Evolutionary conservation across 2,888 invertebrate genomes (phyloP).

Genomic region (Cecidostiba fungosa): DNA sequence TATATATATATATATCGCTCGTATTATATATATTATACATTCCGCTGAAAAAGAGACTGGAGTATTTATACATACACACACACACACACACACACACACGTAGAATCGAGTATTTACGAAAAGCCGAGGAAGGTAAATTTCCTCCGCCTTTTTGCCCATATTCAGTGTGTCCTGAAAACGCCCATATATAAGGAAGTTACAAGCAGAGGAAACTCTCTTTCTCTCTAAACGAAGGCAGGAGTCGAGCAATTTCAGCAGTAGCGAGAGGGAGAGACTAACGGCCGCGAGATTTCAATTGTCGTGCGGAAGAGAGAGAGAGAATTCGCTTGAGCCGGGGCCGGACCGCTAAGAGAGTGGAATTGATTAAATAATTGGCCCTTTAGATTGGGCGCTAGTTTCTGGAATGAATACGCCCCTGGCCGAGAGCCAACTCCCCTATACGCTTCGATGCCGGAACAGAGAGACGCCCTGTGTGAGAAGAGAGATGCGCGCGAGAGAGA

Average conservation of each 20-base stretch:
- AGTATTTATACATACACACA: neutral
- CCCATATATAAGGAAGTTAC: constrained; percentile 55
- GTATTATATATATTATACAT: neutral
- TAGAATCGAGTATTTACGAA: neutral
- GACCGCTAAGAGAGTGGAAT: constrained; percentile 75
- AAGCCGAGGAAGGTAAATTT: neutral
- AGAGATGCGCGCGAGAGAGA: constrained; percentile 52
- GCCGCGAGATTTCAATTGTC: constrained; percentile 76
- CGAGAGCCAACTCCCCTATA: constrained; percentile 60
- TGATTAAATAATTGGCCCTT: constrained; percentile 80
- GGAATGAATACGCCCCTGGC: constrained; percentile 78
- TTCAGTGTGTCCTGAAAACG: constrained; percentile 27
- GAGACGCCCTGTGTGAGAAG: constrained; percentile 53
- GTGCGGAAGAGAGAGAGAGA: constrained; percentile 65
- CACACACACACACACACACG: neutral
- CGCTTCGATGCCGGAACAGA: neutral
- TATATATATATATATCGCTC: neutral
- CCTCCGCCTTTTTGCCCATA: neutral
- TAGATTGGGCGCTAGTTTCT: constrained; percentile 79
- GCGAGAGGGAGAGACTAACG: constrained; percentile 56
- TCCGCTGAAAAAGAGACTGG: neutral
- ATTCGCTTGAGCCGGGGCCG: constrained; percentile 66
- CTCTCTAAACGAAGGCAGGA: constrained; percentile 46
- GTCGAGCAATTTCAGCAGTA: constrained; percentile 49
- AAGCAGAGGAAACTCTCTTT: constrained; percentile 14